Evolutionary conservation across 1,140 invertebrate species (phyloP).

Genomic region (Sminthurinus signatus): DNA sequence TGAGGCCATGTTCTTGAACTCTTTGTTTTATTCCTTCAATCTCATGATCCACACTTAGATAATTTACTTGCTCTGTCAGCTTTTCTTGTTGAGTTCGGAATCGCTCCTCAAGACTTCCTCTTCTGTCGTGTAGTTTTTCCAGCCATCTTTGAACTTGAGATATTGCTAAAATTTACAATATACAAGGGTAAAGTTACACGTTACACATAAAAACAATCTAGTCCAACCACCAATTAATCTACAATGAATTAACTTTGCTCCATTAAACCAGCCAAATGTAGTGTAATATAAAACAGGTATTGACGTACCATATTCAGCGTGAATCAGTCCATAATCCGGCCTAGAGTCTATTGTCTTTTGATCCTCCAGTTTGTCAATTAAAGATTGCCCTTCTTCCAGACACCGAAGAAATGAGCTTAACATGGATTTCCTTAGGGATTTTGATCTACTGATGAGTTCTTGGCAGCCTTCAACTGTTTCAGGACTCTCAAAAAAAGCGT

Average conservation of each 20-base stretch:
- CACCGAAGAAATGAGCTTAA: slow-evolving; percentile 68
- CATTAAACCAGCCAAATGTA: neutral
- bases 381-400: slow-evolving; percentile 67
- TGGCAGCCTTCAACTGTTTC: slow-evolving; percentile 61
- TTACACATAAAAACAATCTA: neutral
- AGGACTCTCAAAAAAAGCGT: slow-evolving; percentile 45
- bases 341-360: slow-evolving; percentile 66
- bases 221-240: neutral
- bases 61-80: slow-evolving; percentile 64
- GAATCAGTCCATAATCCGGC: slow-evolving; percentile 59
- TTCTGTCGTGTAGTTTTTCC: slow-evolving; percentile 67
- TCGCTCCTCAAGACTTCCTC: slow-evolving; percentile 62
- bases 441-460: slow-evolving; percentile 57
- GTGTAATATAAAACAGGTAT: neutral
- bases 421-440: slow-evolving; percentile 59
- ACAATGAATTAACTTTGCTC: neutral
- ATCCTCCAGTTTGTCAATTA: slow-evolving; percentile 63
- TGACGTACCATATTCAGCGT: slow-evolving; percentile 54
- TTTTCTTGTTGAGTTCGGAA: slow-evolving; percentile 53
- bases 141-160: slow-evolving; percentile 65
- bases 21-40: neutral
- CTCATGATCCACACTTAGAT: slow-evolving; percentile 45
- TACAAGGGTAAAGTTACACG: too few relatives aligned
- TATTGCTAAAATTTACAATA: neutral
- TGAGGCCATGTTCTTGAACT: neutral